phyloP scores from a whole-genome alignment of 2,888 invertebrate genomes.

The Pinctada fucata region DNA sequence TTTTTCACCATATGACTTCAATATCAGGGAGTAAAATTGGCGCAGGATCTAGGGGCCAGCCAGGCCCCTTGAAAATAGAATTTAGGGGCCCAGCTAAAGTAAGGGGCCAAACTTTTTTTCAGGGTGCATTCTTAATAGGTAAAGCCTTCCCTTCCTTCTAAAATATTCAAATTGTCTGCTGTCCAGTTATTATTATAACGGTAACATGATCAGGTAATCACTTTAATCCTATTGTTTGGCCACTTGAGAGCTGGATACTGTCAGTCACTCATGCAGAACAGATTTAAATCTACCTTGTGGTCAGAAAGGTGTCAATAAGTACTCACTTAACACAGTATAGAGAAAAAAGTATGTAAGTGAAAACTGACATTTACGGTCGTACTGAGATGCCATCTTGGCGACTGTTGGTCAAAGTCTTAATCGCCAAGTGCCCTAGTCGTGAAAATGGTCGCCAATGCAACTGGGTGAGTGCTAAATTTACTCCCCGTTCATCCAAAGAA shows the following conservation, averaged over 20 bases:
- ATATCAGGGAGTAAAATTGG: background rate
- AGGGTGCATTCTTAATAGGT: background rate
- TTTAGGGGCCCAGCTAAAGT: slow-evolving; percentile 2
- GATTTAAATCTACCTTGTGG: too few species aligned
- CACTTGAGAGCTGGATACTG: too few species aligned
- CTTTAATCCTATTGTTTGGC: too few species aligned
- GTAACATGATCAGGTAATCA: too few species aligned
- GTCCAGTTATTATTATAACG: too few species aligned
- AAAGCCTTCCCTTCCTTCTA: too few species aligned
- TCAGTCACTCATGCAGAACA: too few species aligned
- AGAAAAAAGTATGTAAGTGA: too few species aligned
- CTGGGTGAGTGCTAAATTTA: slow-evolving; percentile 1
- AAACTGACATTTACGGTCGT: slow-evolving; percentile 1
- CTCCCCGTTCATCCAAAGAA: too few species aligned
- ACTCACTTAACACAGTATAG: too few species aligned
- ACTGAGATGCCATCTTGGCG: background rate
- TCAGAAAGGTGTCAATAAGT: too few species aligned
- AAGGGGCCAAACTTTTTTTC: background rate
- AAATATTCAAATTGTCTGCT: background rate
- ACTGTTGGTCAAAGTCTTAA: background rate
- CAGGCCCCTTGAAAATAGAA: background rate
- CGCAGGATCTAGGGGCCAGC: slow-evolving; percentile 3
- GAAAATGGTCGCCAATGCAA: background rate
- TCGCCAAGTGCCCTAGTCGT: background rate
- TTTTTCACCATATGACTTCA: too few species aligned